Evolutionary conservation across 2,888 invertebrate genomes (phyloP).

Genomic region (Sarcophaga carnaria): DNA sequence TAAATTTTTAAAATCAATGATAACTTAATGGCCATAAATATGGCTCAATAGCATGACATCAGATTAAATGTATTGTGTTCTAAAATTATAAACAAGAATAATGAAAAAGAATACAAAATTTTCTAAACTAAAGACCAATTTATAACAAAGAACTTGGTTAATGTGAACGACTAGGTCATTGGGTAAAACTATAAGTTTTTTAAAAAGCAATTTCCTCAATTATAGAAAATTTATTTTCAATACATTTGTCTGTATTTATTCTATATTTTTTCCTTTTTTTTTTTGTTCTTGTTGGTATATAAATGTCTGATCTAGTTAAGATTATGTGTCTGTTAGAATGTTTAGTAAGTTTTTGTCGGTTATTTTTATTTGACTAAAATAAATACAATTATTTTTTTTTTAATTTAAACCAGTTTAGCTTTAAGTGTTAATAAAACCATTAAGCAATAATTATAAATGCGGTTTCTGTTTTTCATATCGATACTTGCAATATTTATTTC

Average conservation of each 20-base stretch:
- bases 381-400: not conserved
- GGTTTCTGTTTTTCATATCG: slow-evolving; percentile 23
- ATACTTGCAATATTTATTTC: slow-evolving; percentile 19
- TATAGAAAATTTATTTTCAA: not conserved
- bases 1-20: slow-evolving; percentile 33
- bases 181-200: slow-evolving; percentile 26
- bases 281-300: not conserved
- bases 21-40: not conserved
- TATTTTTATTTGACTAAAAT: too few species aligned
- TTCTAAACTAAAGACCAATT: not conserved
- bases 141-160: not conserved
- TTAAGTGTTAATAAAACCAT: slow-evolving; percentile 70
- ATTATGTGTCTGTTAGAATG: slow-evolving; percentile 17
- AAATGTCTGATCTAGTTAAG: slow-evolving; percentile 33
- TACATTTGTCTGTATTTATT: too few species aligned
- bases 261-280: too few species aligned
- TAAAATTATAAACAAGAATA: not conserved
- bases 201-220: slow-evolving; percentile 39
- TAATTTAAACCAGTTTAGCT: slow-evolving; percentile 15
- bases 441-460: slow-evolving; percentile 63
- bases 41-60: not conserved
- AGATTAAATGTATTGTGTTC: slow-evolving; percentile 9
- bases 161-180: slow-evolving; percentile 4
- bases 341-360: too few species aligned
- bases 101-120: not conserved